These are phyloP conservation scores for Himalopsyche japonica DNA, from an alignment of 2,888 invertebrate species.

Conservation along the genomic window DNA sequence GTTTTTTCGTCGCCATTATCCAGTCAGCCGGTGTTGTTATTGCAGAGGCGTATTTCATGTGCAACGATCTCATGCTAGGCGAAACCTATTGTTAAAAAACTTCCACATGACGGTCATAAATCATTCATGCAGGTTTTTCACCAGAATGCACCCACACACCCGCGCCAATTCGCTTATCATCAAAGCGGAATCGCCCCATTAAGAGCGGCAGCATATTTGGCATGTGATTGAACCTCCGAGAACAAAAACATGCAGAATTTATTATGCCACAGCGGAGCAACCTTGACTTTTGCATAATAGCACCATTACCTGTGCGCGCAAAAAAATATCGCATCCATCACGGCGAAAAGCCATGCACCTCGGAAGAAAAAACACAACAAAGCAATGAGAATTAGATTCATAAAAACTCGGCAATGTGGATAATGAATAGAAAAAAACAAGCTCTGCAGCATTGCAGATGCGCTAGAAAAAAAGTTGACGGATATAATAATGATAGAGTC, in stretches of 20 bases:
- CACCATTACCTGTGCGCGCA: conserved; percentile 17
- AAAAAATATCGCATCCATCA: conserved; percentile 35
- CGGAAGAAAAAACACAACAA: neutral
- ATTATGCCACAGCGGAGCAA: conserved; percentile 20
- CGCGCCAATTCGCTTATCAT: neutral
- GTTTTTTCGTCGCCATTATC: neutral
- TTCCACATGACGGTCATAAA: conserved; percentile 3
- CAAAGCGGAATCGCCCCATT: conserved; percentile 15
- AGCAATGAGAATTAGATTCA: neutral
- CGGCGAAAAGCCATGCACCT: neutral
- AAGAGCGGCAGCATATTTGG: conserved; percentile 22
- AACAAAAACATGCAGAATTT: conserved; percentile 34
- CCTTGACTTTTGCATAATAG: conserved; percentile 39
- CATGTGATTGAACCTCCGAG: conserved; percentile 38
- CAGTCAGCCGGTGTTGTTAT: neutral
- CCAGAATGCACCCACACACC: conserved; percentile 29
- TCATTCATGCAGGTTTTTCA: conserved; percentile 16
- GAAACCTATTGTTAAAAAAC: neutral
- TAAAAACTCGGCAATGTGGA: neutral
- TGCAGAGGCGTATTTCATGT: neutral
- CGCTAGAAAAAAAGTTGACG: neutral
- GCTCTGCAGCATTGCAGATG: conserved; percentile 32
- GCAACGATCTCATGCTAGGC: neutral
- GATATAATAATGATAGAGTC: neutral
- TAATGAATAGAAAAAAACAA: conserved; percentile 20